phyloP scores from a whole-genome alignment of 1,140 invertebrate species.

The Drosophila pseudoananassae region DNA sequence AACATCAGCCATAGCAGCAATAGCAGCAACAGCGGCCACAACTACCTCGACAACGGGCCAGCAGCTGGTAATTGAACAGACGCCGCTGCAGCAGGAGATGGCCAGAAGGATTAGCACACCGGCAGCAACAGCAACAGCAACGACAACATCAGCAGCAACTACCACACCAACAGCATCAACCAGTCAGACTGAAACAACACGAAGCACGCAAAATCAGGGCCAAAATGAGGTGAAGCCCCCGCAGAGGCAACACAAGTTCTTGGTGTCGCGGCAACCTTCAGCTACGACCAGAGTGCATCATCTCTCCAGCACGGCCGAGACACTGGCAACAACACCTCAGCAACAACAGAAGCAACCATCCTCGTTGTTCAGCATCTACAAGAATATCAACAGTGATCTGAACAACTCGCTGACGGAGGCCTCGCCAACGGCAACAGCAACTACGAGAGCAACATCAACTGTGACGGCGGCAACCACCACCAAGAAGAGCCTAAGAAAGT shows the following conservation, averaged over 20 bases:
- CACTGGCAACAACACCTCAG: constrained; percentile 32
- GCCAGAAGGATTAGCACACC: constrained; percentile 11
- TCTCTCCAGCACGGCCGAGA: constrained; percentile 21
- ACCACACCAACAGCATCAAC: constrained; percentile 26
- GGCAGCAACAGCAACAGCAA: constrained; percentile 14
- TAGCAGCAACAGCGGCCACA: constrained; percentile 43
- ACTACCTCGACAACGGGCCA: constrained; percentile 41
- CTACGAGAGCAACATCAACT: constrained; percentile 25
- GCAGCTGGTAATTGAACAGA: constrained; percentile 65
- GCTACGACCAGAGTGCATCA: constrained; percentile 35
- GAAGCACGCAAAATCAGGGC: constrained; percentile 33
- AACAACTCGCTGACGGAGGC: constrained; percentile 60
- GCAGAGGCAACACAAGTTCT: constrained; percentile 23
- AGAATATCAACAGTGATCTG: constrained; percentile 68
- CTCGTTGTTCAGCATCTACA: constrained; percentile 62
- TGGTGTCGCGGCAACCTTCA: constrained; percentile 14
- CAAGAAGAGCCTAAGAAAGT: constrained; percentile 62
- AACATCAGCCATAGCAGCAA: constrained; percentile 50
- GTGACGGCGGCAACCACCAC: constrained; percentile 44
- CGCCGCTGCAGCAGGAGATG: constrained; percentile 52
- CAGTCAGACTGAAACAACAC: constrained; percentile 46
- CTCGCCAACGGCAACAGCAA: constrained; percentile 33
- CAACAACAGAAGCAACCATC: constrained; percentile 43
- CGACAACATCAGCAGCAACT: constrained; percentile 35
- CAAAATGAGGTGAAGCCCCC: constrained; percentile 25